Evolutionary conservation across 1,140 invertebrate genomes (phyloP), one percentile per base, ranked within the genome.

Genomic region (Orius laevigatus): DNA sequence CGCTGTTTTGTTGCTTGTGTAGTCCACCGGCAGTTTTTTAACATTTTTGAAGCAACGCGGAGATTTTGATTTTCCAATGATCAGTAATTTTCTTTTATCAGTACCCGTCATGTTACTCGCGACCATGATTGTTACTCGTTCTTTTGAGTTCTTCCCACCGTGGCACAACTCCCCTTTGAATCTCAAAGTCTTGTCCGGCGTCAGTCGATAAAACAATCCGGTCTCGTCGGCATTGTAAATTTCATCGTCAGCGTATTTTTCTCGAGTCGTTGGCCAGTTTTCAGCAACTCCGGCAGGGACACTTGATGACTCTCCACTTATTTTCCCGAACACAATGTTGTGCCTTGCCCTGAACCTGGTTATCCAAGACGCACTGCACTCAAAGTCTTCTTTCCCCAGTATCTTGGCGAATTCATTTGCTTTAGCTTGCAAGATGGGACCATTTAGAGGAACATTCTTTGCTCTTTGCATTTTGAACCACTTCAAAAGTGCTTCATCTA

Each of bases 21-120:
- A 49, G n/a, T 52, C 39, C 4, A 48, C 39, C 9, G 44, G 36
- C 14, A 48, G 19, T 33, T 11, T 31, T 35, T 52, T 53, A 3
- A 45, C 34, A n/a, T 33, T 33, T 31, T 46, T 53, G 18, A 49
- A 53, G 35, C 46, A 53, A 8, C 41, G 32, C 35, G 51, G 51
- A 10, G 35, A 20, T 25, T 52, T 32, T 1, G 16, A 38, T 14
- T 53, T 53, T n/a, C 46, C 46, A 12, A 48, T 43, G 8, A 48
- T 39, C 18, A 48, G 20, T n/a, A 49, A 39, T 42, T 16, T 89
- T 60, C 75, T 78, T 53, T 75, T 72, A 11, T 63, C 63, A 35
- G 46, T 52, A 12, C 52, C 54, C 31, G 64, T 58, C 34, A 52
- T 59, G 6, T 62, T 62, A 9, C 25, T 39, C 47, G 46, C 55